A percentile compares a stretch with the other conserved stretches of the same genome.
phyloP scores from a whole-genome alignment of 2,888 invertebrate species.

The Metellina segmentata region DNA sequence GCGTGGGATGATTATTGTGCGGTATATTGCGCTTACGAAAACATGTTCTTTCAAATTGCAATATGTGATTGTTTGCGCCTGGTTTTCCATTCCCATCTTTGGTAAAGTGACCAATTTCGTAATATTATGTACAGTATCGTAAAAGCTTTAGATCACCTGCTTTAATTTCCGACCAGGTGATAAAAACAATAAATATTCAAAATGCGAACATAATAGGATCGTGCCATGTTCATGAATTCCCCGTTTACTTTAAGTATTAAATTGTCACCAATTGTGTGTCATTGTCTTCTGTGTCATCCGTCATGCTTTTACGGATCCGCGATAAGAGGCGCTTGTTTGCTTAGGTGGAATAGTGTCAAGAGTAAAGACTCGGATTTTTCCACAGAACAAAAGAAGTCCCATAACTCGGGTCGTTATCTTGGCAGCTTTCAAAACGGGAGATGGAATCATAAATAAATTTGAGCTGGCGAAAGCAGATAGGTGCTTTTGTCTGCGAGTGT shows the following conservation, averaged over 20 bases:
- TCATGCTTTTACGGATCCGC: constrained; percentile 26
- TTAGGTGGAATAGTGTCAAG: constrained; percentile 19
- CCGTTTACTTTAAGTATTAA: constrained; percentile 9
- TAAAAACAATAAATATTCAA: neutral
- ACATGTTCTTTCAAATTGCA: too few species aligned
- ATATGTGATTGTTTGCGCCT: too few species aligned
- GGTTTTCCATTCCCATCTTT: too few species aligned
- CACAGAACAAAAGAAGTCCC: neutral
- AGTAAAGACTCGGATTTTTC: neutral
- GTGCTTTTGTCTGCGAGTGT: too few species aligned
- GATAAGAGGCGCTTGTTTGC: constrained; percentile 8
- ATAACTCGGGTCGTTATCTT: constrained; percentile 7
- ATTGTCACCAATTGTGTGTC: constrained; percentile 10
- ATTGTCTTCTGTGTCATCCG: constrained; percentile 22
- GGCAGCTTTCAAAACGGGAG: constrained; percentile 1
- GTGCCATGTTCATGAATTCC: neutral
- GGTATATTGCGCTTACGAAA: too few species aligned
- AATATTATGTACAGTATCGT: too few species aligned
- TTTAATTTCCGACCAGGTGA: neutral
- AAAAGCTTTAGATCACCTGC: too few species aligned
- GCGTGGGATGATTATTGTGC: too few species aligned
- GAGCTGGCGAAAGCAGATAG: too few species aligned
- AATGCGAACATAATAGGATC: neutral
- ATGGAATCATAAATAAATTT: neutral
- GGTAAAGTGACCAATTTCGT: too few species aligned